Conservation (phyloP, 2,797 vertebrate genomes). For the Danio albolineatus region DNA sequence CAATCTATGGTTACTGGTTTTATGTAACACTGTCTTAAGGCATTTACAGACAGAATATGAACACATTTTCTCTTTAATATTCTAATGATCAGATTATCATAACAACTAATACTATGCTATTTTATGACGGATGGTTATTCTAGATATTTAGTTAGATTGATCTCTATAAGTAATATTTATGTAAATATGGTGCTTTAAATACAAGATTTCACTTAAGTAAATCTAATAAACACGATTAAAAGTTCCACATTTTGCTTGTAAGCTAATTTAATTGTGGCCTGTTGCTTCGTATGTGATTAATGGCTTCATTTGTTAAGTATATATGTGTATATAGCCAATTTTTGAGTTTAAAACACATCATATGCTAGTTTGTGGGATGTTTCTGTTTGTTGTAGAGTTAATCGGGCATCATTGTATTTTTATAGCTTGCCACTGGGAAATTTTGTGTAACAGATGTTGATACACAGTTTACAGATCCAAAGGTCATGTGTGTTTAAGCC, state of each 20-base stretch:
- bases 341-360: neutral
- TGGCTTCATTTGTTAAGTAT: neutral
- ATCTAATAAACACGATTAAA: neutral
- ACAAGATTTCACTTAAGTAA: neutral
- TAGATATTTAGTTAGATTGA: neutral
- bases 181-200: neutral
- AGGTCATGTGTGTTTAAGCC: slow-evolving; percentile 74
- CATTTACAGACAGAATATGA: neutral
- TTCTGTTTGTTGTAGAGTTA: slow-evolving; percentile 24
- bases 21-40: neutral
- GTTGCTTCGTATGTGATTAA: neutral
- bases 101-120: neutral
- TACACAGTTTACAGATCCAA: slow-evolving; percentile 70
- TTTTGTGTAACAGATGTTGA: slow-evolving; percentile 53
- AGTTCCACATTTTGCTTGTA: neutral
- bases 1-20: neutral
- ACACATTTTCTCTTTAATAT: no score
- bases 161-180: neutral
- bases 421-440: slow-evolving; percentile 8
- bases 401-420: slow-evolving; percentile 9
- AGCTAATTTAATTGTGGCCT: neutral
- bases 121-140: neutral
- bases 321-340: neutral
- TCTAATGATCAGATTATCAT: no score
- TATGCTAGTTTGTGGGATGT: slow-evolving; percentile 9